Conservation (phyloP, 2,888 invertebrate species). For the Stenurella melanura region DNA sequence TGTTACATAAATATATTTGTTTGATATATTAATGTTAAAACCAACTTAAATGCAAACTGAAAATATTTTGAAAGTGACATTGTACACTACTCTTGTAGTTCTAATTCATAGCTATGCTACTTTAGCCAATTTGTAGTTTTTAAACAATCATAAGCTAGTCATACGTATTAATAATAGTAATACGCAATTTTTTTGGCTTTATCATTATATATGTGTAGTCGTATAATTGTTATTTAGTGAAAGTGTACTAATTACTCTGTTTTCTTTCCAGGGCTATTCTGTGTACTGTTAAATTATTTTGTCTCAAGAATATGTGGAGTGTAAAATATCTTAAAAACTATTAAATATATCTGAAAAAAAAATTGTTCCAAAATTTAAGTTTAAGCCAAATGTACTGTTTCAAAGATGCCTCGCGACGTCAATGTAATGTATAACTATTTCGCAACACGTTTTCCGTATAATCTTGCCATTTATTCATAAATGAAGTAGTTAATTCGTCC, state of each 20-base stretch:
- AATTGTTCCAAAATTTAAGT: slow-evolving; percentile 10
- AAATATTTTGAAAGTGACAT: no score
- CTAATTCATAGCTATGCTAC: not conserved
- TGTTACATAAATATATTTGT: no score
- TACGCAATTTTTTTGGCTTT: no score
- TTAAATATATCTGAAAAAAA: not conserved
- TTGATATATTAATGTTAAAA: no score
- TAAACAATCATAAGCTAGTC: not conserved
- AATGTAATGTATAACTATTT: not conserved
- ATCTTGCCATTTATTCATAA: not conserved
- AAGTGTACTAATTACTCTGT: slow-evolving; percentile 28
- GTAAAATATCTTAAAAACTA: slow-evolving; percentile 10
- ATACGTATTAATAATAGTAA: not conserved
- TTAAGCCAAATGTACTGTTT: not conserved
- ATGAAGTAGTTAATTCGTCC: not conserved
- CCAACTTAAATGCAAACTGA: no score
- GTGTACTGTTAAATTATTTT: slow-evolving; percentile 65
- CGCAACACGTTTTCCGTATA: not conserved
- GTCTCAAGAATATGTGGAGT: slow-evolving; percentile 49
- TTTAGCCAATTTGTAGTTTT: not conserved
- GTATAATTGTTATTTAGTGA: not conserved
- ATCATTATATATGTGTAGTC: not conserved
- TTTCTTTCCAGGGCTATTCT: slow-evolving; percentile 72
- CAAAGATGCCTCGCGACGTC: not conserved
- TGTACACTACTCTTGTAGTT: not conserved